Conservation (phyloP, 2,888 invertebrate species). For the Sepioteuthis lessoniana region DNA sequence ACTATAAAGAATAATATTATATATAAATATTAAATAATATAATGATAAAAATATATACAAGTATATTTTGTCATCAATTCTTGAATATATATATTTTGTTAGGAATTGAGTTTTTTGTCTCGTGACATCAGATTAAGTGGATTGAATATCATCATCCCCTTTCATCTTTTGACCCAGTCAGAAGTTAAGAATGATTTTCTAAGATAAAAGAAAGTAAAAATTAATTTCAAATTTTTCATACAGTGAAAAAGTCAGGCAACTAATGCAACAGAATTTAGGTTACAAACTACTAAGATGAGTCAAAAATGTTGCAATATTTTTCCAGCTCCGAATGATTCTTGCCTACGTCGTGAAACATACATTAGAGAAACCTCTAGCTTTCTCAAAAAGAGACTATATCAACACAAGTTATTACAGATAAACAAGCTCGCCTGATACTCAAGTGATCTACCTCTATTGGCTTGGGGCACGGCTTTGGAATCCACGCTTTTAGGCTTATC, state of each 20-base stretch:
- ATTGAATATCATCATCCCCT: neutral
- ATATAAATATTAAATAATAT: neutral
- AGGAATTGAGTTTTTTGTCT: neutral
- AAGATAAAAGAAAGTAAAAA: neutral
- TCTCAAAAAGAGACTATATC: no score
- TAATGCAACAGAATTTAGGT: neutral
- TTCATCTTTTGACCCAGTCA: neutral
- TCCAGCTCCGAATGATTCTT: no score
- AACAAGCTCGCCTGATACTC: no score
- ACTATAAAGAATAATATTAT: neutral
- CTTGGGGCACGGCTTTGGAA: no score
- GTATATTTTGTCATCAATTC: neutral
- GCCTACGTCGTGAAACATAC: no score
- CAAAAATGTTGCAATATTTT: no score
- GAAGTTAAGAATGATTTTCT: neutral
- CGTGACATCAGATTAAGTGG: neutral
- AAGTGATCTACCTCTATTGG: no score
- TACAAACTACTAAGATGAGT: no score
- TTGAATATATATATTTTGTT: neutral
- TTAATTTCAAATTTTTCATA: neutral
- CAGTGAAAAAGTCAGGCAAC: neutral
- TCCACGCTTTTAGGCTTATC: no score
- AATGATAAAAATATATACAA: no score
- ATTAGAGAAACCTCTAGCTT: no score
- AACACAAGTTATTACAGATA: no score